A percentile compares a stretch with the other conserved stretches of the same genome.
Evolutionary conservation across 2,797 vertebrate species (phyloP).

Genomic region (Sebastes matsubarae): DNA sequence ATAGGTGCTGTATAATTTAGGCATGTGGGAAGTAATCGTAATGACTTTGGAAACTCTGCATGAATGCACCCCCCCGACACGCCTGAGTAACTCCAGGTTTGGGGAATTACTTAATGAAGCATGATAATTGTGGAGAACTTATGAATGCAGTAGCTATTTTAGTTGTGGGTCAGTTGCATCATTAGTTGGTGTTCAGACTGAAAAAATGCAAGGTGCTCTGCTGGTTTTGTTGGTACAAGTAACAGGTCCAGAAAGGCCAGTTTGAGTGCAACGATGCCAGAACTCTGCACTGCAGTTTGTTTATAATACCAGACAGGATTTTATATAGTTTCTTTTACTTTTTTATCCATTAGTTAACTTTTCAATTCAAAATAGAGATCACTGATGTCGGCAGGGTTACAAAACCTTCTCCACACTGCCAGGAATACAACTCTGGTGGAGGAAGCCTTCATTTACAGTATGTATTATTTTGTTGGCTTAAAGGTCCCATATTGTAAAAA

Average conservation of each 20-base stretch:
- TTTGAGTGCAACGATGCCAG: no score
- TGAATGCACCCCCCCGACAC: conserved; percentile 21
- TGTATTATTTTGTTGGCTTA: background rate
- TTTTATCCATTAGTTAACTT: no score
- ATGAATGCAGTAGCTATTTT: background rate
- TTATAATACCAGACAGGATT: background rate
- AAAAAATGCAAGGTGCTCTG: background rate
- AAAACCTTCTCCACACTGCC: background rate
- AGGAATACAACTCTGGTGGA: background rate
- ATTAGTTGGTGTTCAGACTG: background rate
- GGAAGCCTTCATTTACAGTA: background rate
- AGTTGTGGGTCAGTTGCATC: background rate
- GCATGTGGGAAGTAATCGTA: conserved; percentile 48
- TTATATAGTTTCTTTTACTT: no score
- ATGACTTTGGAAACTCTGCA: conserved; percentile 58
- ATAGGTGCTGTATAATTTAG: conserved; percentile 63
- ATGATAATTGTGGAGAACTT: background rate
- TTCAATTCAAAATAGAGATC: no score
- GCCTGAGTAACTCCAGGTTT: conserved; percentile 18
- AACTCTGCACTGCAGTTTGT: background rate
- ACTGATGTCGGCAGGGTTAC: background rate
- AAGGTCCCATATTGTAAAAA: no score
- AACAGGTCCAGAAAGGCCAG: no score
- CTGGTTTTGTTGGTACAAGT: background rate
- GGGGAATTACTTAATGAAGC: conserved; percentile 33